Conservation (phyloP, 2,113 vertebrate species). For the Scartelaos histophorus region DNA sequence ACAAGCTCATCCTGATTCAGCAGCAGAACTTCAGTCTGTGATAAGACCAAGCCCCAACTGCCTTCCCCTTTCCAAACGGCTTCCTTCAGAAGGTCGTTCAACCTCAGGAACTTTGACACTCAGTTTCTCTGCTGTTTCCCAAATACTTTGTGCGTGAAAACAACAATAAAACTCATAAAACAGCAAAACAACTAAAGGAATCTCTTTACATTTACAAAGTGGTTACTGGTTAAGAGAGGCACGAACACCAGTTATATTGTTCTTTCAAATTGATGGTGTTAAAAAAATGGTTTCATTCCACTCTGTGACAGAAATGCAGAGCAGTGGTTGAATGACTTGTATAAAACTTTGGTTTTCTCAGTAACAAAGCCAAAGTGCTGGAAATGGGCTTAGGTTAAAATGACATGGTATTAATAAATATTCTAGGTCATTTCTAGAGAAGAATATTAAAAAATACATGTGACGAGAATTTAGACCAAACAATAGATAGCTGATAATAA, state of each 20-base stretch:
- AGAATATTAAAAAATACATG: neutral
- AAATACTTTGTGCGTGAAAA: constrained; percentile 32
- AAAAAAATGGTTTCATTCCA: constrained; percentile 13
- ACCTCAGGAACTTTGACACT: constrained; percentile 10
- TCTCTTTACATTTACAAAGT: constrained; percentile 49
- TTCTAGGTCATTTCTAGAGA: neutral
- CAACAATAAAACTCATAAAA: constrained; percentile 44
- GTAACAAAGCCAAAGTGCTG: neutral
- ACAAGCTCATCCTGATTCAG: constrained; percentile 15
- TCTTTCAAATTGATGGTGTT: constrained; percentile 24
- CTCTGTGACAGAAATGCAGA: constrained; percentile 33
- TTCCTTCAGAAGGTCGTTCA: neutral
- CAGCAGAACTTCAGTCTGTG: constrained; percentile 1
- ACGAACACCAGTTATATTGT: constrained; percentile 39
- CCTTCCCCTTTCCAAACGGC: constrained; percentile 3
- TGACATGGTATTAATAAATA: neutral
- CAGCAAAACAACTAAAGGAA: constrained; percentile 17
- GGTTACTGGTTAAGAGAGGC: constrained; percentile 66
- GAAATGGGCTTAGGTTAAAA: neutral
- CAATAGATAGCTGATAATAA: neutral
- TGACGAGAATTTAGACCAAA: constrained; percentile 6
- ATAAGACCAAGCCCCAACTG: constrained; percentile 6
- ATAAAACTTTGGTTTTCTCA: constrained; percentile 17
- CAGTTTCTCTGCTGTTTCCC: neutral
- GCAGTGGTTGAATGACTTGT: constrained; percentile 36